phyloP scores from a whole-genome alignment of 2,797 vertebrate genomes.

The Hirundo rustica region DNA sequence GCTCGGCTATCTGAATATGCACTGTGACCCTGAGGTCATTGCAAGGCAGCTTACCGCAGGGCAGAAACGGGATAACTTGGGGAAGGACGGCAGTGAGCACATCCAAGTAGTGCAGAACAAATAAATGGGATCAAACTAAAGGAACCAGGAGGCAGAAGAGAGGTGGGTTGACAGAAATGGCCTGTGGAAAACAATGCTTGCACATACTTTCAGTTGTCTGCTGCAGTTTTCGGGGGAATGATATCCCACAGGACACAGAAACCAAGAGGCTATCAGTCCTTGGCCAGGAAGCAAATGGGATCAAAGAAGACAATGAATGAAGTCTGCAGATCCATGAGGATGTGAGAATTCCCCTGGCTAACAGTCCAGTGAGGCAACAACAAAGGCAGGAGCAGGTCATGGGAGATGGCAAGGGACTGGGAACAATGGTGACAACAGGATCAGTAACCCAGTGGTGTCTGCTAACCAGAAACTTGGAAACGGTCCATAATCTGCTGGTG shows the following conservation, averaged over 20 bases:
- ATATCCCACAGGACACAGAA: neutral
- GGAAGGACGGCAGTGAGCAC: neutral
- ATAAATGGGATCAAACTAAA: neutral
- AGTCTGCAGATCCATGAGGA: neutral
- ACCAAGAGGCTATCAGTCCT: neutral
- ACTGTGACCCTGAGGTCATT: neutral
- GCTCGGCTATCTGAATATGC: fast-evolving
- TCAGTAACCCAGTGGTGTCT: neutral
- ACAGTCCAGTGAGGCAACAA: neutral
- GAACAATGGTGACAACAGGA: neutral
- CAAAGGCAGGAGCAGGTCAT: neutral
- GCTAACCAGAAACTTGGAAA: neutral
- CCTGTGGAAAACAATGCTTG: neutral
- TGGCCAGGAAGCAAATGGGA: neutral
- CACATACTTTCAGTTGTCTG: neutral
- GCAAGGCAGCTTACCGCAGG: neutral
- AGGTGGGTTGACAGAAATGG: neutral
- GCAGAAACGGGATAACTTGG: neutral
- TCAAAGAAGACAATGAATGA: neutral
- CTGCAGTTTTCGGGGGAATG: neutral
- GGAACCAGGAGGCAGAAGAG: neutral
- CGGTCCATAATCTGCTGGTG: neutral
- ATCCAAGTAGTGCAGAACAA: neutral
- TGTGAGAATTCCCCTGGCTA: neutral
- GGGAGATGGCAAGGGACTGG: neutral